phyloP scores from a whole-genome alignment of 2,888 invertebrate genomes.

The Sarcophaga carnaria region DNA sequence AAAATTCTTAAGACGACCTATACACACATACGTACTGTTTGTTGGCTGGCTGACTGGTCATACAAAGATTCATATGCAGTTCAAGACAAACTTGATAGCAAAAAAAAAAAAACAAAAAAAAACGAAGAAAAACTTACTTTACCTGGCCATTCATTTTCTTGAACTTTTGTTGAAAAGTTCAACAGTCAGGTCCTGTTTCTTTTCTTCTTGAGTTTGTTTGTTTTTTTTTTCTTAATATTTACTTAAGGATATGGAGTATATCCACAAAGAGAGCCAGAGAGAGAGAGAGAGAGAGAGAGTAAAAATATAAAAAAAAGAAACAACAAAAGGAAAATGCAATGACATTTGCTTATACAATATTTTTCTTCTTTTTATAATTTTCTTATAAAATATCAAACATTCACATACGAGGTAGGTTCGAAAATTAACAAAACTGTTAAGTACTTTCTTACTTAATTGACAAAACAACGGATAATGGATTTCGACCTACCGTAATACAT shows the following conservation, averaged over 20 bases:
- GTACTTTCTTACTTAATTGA: no score
- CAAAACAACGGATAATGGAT: no score
- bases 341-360: constrained; percentile 10
- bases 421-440: no score
- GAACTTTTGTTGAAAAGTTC: constrained; percentile 57
- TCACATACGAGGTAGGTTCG: no score
- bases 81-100: background rate
- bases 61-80: background rate
- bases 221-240: background rate
- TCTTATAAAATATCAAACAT: no score
- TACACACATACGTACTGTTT: constrained; percentile 17
- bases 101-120: background rate
- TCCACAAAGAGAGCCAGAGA: background rate
- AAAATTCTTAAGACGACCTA: background rate
- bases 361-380: no score
- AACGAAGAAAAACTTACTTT: constrained; percentile 13
- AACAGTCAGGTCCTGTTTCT: constrained; percentile 48
- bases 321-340: constrained; percentile 16
- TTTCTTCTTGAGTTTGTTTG: background rate
- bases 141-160: constrained; percentile 56
- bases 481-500: no score
- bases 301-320: background rate
- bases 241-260: background rate
- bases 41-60: background rate
- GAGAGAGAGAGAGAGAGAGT: background rate